Percentiles rank a stretch among this genome's conserved stretches.
phyloP scores from a whole-genome alignment of 2,113 vertebrate species.

The Isichthys henryi region DNA sequence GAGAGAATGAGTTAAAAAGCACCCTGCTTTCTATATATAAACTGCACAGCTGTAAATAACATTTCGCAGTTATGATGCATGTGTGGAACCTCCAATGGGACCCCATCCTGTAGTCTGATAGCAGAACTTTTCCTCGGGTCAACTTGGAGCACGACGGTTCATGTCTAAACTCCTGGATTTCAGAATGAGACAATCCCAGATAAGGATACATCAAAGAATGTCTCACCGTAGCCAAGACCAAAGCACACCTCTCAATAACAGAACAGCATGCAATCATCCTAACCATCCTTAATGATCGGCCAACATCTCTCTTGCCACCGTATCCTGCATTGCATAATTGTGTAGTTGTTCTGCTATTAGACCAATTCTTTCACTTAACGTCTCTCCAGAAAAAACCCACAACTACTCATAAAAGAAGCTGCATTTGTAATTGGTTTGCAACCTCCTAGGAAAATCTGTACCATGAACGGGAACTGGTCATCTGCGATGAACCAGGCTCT shows the following conservation, averaged over 20 bases:
- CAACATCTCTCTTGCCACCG: not conserved
- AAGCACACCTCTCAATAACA: not conserved
- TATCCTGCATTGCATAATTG: not conserved
- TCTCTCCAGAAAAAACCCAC: not conserved
- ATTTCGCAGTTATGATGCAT: not conserved
- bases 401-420: not conserved
- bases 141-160: not conserved
- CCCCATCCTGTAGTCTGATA: not conserved
- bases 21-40: slow-evolving; percentile 7
- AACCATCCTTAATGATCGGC: not conserved
- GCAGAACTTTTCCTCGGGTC: not conserved
- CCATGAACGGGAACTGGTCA: not conserved
- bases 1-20: slow-evolving; percentile 22
- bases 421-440: not conserved
- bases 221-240: not conserved
- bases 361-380: not conserved
- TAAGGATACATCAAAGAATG: not conserved
- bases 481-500: too few species aligned
- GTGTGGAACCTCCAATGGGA: not conserved
- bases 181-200: not conserved
- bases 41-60: not conserved
- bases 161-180: not conserved
- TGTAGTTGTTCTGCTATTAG: not conserved
- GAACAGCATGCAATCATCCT: not conserved
- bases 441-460: not conserved